Evolutionary conservation across 2,888 invertebrate genomes (phyloP).

Genomic region (Lomographa bimaculata): DNA sequence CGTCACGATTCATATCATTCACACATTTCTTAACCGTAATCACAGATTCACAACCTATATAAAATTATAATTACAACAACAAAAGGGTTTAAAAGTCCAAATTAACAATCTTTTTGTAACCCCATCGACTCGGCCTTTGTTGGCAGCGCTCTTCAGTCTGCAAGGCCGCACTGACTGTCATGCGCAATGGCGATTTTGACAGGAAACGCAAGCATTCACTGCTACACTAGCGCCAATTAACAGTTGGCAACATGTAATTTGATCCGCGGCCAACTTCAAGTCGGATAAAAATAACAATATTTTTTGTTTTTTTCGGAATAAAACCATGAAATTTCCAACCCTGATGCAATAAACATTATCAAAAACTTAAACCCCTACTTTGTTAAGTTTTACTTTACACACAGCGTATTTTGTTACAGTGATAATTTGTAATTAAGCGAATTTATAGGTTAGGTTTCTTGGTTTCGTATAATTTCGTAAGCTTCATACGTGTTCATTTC

Average conservation of each 20-base stretch:
- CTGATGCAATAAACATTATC: slow-evolving; percentile 4
- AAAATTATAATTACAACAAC: slow-evolving; percentile 83
- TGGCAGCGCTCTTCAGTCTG: slow-evolving; percentile 83
- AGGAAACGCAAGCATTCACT: slow-evolving; percentile 81
- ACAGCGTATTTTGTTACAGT: slow-evolving; percentile 4
- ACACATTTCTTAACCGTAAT: slow-evolving; percentile 83
- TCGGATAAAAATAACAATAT: slow-evolving; percentile 41
- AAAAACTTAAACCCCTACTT: not conserved
- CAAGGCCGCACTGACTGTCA: slow-evolving; percentile 84
- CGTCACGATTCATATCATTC: slow-evolving; percentile 83
- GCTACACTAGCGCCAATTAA: slow-evolving; percentile 75
- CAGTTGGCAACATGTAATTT: slow-evolving; percentile 65
- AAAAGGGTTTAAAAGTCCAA: slow-evolving; percentile 80
- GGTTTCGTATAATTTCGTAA: slow-evolving; percentile 51
- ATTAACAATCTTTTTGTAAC: slow-evolving; percentile 82
- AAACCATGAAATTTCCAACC: slow-evolving; percentile 5
- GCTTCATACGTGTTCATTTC: slow-evolving; percentile 47
- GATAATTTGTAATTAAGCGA: slow-evolving; percentile 9
- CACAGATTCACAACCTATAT: slow-evolving; percentile 85
- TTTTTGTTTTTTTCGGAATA: slow-evolving; percentile 34
- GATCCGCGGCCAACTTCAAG: slow-evolving; percentile 54
- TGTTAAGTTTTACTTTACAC: slow-evolving; percentile 1
- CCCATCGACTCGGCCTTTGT: slow-evolving; percentile 84
- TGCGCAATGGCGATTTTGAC: slow-evolving; percentile 83
- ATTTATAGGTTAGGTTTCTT: slow-evolving; percentile 55